Percentiles rank a stretch among this genome's conserved stretches.
These are phyloP conservation scores for Aythya baeri DNA, from an alignment of 2,113 vertebrate species.

Conservation along the genomic window DNA sequence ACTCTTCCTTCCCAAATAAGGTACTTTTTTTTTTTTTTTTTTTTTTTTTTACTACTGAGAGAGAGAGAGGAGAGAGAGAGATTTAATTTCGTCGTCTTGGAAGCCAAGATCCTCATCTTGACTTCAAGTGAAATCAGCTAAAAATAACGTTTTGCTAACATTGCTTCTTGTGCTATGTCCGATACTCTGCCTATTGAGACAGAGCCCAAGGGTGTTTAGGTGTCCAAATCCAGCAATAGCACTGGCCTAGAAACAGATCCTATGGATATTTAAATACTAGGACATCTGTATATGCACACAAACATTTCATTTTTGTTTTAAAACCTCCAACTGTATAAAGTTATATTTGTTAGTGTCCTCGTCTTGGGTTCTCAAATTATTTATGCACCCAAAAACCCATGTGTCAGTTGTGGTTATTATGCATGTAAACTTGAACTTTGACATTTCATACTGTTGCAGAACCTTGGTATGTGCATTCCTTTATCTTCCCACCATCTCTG, in stretches of 20 bases:
- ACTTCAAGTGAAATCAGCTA: slow-evolving; percentile 36
- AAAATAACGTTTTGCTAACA: slow-evolving; percentile 38
- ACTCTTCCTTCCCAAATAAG: background rate
- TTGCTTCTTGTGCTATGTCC: background rate
- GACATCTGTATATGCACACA: background rate
- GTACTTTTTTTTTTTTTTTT: background rate
- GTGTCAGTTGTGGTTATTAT: background rate
- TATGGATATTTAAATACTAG: background rate
- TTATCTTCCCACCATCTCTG: slow-evolving; percentile 28
- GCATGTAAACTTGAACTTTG: slow-evolving; percentile 49
- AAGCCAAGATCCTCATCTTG: slow-evolving; percentile 39
- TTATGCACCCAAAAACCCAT: background rate
- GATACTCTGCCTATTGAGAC: background rate
- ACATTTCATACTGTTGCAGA: slow-evolving; percentile 17
- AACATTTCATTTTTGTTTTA: background rate
- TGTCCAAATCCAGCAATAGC: background rate
- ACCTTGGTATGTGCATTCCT: slow-evolving; percentile 47
- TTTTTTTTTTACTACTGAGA: background rate
- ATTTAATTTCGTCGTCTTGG: slow-evolving; percentile 13
- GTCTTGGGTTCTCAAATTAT: background rate
- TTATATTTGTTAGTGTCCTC: background rate
- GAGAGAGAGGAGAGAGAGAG: background rate
- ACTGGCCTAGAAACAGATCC: background rate
- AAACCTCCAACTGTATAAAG: background rate
- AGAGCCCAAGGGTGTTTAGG: background rate